Percentiles rank a stretch among this genome's conserved stretches.
Conservation (phyloP, 2,888 invertebrate species). For the Caenorhabditis macrosperma region DNA sequence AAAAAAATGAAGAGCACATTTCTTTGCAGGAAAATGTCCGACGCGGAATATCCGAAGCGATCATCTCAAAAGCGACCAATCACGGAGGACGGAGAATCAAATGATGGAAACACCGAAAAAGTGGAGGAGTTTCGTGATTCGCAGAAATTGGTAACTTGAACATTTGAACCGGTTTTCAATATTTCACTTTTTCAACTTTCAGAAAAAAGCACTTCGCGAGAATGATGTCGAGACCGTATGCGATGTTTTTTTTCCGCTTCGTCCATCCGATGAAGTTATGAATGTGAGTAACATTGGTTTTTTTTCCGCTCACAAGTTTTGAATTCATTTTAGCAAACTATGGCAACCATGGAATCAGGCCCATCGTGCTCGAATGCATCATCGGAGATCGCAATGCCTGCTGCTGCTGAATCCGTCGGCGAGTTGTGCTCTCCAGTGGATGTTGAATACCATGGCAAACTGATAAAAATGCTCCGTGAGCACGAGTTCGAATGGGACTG, state of each 20-base stretch:
- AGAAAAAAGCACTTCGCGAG: constrained; percentile 35
- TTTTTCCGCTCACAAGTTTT: not conserved
- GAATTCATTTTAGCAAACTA: constrained; percentile 46
- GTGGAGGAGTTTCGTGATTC: constrained; percentile 26
- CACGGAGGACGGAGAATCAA: not conserved
- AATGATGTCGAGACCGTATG: constrained; percentile 28
- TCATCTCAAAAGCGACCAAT: not conserved
- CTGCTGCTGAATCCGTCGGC: constrained; percentile 43
- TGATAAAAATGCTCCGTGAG: constrained; percentile 43
- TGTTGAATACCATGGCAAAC: constrained; percentile 35
- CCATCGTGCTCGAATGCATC: not conserved
- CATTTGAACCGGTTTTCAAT: not conserved
- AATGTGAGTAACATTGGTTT: constrained; percentile 32
- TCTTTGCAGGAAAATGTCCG: too few species aligned
- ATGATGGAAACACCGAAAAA: not conserved
- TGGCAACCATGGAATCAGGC: constrained; percentile 52
- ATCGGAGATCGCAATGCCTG: constrained; percentile 43
- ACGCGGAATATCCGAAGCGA: too few species aligned
- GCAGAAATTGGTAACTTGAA: constrained; percentile 42
- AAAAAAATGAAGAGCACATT: too few species aligned
- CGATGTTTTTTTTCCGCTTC: constrained; percentile 40
- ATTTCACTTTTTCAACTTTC: not conserved
- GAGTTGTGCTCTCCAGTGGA: constrained; percentile 23
- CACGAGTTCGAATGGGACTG: constrained; percentile 48
- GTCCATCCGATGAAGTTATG: constrained; percentile 52